Evolutionary conservation across 2,113 vertebrate species (phyloP).

Genomic region (Thalassoma bifasciatum): DNA sequence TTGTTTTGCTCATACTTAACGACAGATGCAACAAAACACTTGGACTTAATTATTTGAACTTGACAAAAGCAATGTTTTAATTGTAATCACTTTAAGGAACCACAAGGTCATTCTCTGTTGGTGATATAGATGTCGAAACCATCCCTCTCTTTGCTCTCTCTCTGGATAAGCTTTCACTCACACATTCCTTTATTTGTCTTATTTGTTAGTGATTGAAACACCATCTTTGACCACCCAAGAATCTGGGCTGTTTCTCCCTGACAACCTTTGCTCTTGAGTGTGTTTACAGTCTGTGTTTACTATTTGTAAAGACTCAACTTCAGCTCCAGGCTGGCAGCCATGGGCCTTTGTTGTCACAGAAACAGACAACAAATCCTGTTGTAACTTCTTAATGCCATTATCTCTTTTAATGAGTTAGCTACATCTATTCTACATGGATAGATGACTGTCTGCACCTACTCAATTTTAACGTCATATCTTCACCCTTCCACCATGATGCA

Average conservation of each 20-base stretch:
- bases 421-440: slow-evolving; percentile 6
- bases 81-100: neutral
- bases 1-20: no score
- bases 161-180: neutral
- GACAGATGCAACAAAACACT: no score
- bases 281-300: slow-evolving; percentile 44
- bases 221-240: slow-evolving; percentile 13
- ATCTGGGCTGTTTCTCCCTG: slow-evolving; percentile 9
- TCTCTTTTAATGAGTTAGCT: slow-evolving; percentile 1
- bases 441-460: neutral
- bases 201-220: slow-evolving; percentile 17
- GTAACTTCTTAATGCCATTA: slow-evolving; percentile 25
- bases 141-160: neutral
- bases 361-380: slow-evolving; percentile 34
- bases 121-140: neutral
- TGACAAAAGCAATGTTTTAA: neutral
- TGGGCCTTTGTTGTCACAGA: slow-evolving; percentile 37
- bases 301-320: slow-evolving; percentile 43
- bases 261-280: slow-evolving; percentile 40
- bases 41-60: neutral
- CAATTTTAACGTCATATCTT: no score
- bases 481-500: no score
- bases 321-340: slow-evolving; percentile 19
- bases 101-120: neutral
- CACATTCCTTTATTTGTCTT: slow-evolving; percentile 12